Evolutionary conservation across 2,888 invertebrate species (phyloP).

Genomic region (Atethmia centrago): DNA sequence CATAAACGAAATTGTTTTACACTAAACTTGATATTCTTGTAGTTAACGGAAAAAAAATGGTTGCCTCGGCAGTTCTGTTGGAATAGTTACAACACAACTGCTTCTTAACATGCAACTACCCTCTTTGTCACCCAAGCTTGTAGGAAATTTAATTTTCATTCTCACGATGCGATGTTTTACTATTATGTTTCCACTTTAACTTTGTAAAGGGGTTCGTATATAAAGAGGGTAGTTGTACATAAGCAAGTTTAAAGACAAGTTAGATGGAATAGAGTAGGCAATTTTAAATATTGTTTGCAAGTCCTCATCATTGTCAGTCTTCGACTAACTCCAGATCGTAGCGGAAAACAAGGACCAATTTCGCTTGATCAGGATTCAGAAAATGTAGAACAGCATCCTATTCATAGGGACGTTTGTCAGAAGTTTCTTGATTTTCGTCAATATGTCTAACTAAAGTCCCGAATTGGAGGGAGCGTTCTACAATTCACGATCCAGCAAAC

Average conservation of each 20-base stretch:
- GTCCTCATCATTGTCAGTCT: background rate
- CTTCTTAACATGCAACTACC: slow-evolving; percentile 50
- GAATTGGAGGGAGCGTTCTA: background rate
- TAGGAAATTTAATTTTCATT: slow-evolving; percentile 30
- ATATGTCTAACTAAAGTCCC: too few species aligned
- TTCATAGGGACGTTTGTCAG: too few species aligned
- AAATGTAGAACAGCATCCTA: background rate
- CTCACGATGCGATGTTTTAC: slow-evolving; percentile 23
- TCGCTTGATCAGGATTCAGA: background rate
- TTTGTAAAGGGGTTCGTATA: slow-evolving; percentile 2
- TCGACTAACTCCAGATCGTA: background rate
- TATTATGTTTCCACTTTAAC: slow-evolving; percentile 36
- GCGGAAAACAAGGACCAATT: background rate
- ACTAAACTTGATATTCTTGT: slow-evolving; percentile 12
- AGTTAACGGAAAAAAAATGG: slow-evolving; percentile 24
- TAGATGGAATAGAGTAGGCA: background rate
- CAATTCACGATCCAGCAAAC: background rate
- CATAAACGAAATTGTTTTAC: slow-evolving; percentile 24
- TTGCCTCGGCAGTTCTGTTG: slow-evolving; percentile 21
- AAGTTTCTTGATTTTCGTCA: background rate
- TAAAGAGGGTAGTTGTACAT: background rate
- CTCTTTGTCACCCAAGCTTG: slow-evolving; percentile 42
- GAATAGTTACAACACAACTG: slow-evolving; percentile 36
- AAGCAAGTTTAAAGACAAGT: background rate
- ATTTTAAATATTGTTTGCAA: background rate